Base-by-base conservation (phyloP, 2,113 vertebrate genomes). In the Piaya cayana region DNA sequence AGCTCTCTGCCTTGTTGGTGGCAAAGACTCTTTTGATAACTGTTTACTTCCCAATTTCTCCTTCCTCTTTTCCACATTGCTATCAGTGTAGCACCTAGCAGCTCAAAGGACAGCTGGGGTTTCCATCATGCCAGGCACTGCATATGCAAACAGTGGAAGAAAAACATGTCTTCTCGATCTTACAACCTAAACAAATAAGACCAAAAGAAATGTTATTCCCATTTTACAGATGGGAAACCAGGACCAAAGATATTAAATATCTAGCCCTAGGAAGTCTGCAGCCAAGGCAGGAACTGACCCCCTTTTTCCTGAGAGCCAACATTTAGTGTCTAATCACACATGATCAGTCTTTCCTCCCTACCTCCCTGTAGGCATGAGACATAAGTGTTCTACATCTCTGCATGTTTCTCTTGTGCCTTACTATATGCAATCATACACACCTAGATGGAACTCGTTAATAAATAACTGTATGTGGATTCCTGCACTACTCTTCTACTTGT, bases 331-430 rank as follows among this genome's bases (percentile, higher is more conserved):
- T 96, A 96, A 97, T 96, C 94, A 0, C 94, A 95, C 94, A 95
- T 62, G 78, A 96, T 95, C 93, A 92, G 88, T 93, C 90, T 96
- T 96, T 95, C 90, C 93, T 95, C 92, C 86, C 76, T 84, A 84
- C 94, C 94, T 97, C 94, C 95, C 96, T 89, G 86, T 86, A 97
- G 95, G 93, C 94, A 95, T 0, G 0, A 95, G 89, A 74, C 95
- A 96, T 95, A 96, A 72, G 17, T 92, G 55, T 86, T 96, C 87
- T 64, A 81, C 62, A 50, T 91, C 70, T 91, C 95, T 88, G 90
- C 90, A 81, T 89, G 79, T 95, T 94, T 81, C 94, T 90, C 67
- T 82, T 88, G 65, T 2, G 3, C 71, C 53, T 42, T 47, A 47
- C 56, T 84, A 53, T 10, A 7, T 2, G 15, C 34, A 88, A 68